A percentile compares a stretch with the other conserved stretches of the same genome.
These are phyloP conservation scores for Perccottus glenii DNA, from an alignment of 2,113 vertebrate genomes.

Conservation along the genomic window DNA sequence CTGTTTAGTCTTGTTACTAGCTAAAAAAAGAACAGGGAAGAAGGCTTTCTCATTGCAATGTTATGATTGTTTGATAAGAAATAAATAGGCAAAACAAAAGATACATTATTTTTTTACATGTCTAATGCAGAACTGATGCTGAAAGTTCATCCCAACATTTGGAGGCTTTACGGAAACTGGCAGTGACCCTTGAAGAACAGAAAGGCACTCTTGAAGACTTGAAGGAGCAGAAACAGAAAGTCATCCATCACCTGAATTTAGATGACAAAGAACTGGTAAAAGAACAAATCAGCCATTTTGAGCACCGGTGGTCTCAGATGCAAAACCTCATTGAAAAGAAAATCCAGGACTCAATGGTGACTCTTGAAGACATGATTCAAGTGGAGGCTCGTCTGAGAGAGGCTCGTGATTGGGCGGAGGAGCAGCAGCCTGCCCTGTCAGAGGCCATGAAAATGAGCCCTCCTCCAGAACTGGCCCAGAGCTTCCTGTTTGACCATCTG, in stretches of 20 bases:
- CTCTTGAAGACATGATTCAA: constrained; percentile 86
- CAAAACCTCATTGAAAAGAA: constrained; percentile 89
- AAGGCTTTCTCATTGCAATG: too few species aligned
- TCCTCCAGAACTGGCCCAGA: constrained; percentile 90
- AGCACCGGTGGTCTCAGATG: constrained; percentile 92
- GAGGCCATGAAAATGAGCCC: constrained; percentile 92
- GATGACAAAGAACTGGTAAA: constrained; percentile 94
- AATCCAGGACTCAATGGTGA: constrained; percentile 87
- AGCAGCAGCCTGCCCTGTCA: constrained; percentile 85
- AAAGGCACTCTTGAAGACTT: constrained; percentile 87
- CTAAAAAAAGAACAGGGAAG: too few species aligned
- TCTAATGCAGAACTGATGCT: constrained; percentile 84
- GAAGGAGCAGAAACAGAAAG: constrained; percentile 90
- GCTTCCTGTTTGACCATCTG: constrained; percentile 91
- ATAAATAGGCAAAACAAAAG: too few species aligned
- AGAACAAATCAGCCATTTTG: constrained; percentile 91
- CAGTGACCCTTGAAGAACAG: constrained; percentile 82
- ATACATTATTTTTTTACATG: neutral
- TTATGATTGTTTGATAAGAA: too few species aligned
- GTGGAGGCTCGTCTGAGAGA: constrained; percentile 87
- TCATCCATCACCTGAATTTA: constrained; percentile 87
- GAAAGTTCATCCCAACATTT: constrained; percentile 91
- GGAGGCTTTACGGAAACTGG: constrained; percentile 87
- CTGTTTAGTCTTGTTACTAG: neutral
- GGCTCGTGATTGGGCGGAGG: constrained; percentile 91